These are phyloP conservation scores for Boulengeromyrus knoepffleri DNA, from an alignment of 2,113 vertebrate genomes.

Conservation along the genomic window DNA sequence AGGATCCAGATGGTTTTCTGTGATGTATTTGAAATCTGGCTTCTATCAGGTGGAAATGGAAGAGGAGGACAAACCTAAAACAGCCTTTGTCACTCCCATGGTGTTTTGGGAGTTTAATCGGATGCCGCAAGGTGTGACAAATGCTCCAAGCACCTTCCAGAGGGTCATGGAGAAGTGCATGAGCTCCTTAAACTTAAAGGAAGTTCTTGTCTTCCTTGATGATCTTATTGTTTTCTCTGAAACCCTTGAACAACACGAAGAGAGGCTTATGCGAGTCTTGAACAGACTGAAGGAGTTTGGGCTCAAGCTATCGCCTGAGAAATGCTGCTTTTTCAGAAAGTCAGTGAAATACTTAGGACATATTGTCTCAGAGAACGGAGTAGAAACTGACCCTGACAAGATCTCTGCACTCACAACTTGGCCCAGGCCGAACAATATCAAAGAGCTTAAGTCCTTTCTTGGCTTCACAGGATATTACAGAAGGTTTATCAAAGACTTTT, in stretches of 20 bases:
- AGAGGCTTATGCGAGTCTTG: background rate
- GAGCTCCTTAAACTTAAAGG: background rate
- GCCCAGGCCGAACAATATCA: background rate
- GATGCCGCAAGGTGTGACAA: slow-evolving; percentile 14
- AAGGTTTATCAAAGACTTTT: background rate
- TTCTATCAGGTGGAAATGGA: slow-evolving; percentile 20
- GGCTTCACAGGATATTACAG: too few relatives aligned
- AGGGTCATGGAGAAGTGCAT: slow-evolving; percentile 5
- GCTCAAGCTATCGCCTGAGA: background rate
- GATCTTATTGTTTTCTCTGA: too few relatives aligned
- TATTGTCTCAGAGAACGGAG: slow-evolving; percentile 5
- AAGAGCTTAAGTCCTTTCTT: background rate
- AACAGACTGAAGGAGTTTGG: background rate
- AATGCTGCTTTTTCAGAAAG: slow-evolving; percentile 4
- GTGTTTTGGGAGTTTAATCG: slow-evolving; percentile 19
- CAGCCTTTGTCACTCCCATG: slow-evolving; percentile 18
- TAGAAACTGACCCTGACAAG: slow-evolving; percentile 8
- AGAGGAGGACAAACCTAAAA: slow-evolving; percentile 18
- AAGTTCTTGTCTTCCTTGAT: background rate
- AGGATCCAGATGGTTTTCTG: slow-evolving; percentile 16
- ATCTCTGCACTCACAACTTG: slow-evolving; percentile 17
- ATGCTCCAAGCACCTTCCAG: slow-evolving; percentile 22
- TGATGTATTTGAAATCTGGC: background rate
- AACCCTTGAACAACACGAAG: background rate
- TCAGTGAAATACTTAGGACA: slow-evolving; percentile 10